These are phyloP conservation scores for Atopsyche davidsoni DNA, from an alignment of 1,140 invertebrate species.

Conservation along the genomic window DNA sequence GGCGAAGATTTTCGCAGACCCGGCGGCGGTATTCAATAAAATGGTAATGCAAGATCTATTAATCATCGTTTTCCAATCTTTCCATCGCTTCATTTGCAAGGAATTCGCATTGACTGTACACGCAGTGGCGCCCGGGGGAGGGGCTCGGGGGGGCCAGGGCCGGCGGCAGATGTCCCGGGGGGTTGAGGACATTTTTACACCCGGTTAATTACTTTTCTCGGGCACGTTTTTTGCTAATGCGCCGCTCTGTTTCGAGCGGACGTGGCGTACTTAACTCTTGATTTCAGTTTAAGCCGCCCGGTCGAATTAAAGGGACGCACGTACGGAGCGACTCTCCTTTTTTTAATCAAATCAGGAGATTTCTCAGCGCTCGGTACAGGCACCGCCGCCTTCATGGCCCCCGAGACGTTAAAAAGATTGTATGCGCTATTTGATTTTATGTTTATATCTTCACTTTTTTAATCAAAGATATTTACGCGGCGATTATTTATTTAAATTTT, in stretches of 20 bases:
- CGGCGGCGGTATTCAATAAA: conserved; percentile 29
- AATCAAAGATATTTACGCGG: background rate
- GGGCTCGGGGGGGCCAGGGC: background rate
- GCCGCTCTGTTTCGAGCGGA: conserved; percentile 19
- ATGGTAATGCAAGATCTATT: conserved; percentile 30
- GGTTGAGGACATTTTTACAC: conserved; percentile 28
- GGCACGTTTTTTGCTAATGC: conserved; percentile 30
- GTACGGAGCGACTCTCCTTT: conserved; percentile 23
- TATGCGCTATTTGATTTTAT: conserved; percentile 20
- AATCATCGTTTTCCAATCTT: conserved; percentile 31
- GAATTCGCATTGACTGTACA: conserved; percentile 24
- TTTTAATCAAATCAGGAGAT: conserved; percentile 32
- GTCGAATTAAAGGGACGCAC: conserved; percentile 22
- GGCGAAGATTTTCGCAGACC: conserved; percentile 26
- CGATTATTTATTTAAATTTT: background rate
- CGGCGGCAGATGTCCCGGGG: background rate
- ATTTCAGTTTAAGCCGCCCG: conserved; percentile 18
- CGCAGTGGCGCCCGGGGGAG: background rate
- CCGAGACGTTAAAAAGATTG: conserved; percentile 25
- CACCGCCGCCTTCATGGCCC: conserved; percentile 12
- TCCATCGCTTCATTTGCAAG: conserved; percentile 31
- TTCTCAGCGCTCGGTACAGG: conserved; percentile 22
- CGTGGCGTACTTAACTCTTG: conserved; percentile 19
- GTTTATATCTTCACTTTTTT: background rate
- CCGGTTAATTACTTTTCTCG: conserved; percentile 30